These are phyloP conservation scores for Pimephales promelas DNA, from an alignment of 2,113 vertebrate species.

Conservation along the genomic window DNA sequence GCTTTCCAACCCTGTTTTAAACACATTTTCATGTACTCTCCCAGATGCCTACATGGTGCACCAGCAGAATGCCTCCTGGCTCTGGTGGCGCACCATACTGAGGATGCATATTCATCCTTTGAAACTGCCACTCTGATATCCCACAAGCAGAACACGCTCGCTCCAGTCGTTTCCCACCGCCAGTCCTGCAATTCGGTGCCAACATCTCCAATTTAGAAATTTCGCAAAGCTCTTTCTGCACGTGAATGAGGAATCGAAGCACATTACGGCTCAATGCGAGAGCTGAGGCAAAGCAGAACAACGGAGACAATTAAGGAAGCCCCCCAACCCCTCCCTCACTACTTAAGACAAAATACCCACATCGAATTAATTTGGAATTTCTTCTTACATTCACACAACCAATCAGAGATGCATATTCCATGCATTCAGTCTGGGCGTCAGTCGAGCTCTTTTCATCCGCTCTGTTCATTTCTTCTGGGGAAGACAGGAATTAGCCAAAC, in stretches of 20 bases:
- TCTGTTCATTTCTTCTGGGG: conserved; percentile 59
- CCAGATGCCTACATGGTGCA: conserved; percentile 51
- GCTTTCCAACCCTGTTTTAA: conserved; percentile 29
- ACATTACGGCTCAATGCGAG: conserved; percentile 74
- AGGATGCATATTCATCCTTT: conserved; percentile 23
- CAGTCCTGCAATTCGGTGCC: conserved; percentile 61
- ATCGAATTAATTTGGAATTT: conserved; percentile 79
- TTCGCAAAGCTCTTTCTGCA: conserved; percentile 70
- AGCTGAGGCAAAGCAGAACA: conserved; percentile 74
- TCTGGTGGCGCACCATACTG: conserved; percentile 31
- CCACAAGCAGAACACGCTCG: conserved; percentile 25
- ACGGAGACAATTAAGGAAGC: conserved; percentile 74
- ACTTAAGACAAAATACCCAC: conserved; percentile 79
- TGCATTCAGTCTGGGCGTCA: conserved; percentile 68
- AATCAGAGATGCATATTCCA: conserved; percentile 73
- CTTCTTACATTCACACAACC: conserved; percentile 71
- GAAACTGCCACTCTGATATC: conserved; percentile 28
- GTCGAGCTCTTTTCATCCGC: conserved; percentile 69
- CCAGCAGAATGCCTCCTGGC: conserved; percentile 51
- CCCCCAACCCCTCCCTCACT: conserved; percentile 66
- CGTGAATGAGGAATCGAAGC: conserved; percentile 65
- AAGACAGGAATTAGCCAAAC: conserved; percentile 62
- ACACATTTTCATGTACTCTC: conserved; percentile 18
- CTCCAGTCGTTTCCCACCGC: conserved; percentile 53
- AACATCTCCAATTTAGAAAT: conserved; percentile 74